Base-by-base conservation (phyloP, 2,113 vertebrate species). In the Vireo altiloquus region DNA sequence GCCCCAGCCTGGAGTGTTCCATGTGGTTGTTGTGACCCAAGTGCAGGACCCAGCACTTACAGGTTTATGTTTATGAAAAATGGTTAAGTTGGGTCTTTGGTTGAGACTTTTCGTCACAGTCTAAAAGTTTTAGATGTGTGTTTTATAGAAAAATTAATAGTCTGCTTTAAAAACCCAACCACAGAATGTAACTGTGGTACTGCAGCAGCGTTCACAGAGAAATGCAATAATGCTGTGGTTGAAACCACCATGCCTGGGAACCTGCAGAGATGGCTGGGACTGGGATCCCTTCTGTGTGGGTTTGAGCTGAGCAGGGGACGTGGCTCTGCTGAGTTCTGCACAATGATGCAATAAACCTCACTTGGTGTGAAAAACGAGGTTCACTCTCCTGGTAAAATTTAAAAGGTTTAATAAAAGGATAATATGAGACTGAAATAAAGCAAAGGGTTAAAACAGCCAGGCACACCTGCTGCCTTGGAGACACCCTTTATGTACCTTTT, bases 61-160 rank as follows among this genome's bases (percentile, higher is more conserved):
- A 39, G n/a, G 17, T 18, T 61, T 33, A 7, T 53, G 37, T 37
- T 91, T 30, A 21, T 69, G 39, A 70, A 47, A 90, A 42, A 35
- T 9, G 25, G 16, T 40, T 54, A 9, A 64, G 33, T 20, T 74
- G n/a, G n/a, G 35, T 68, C 24, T 81, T 86, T 27, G 56, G 69
- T 15, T 81, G 75, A 76, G 53, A 20, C 24, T 85, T 95, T 85
- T 76, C 0, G 0, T 65, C 54, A 37, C 21, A 39, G n/a, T 40
- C 84, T 60, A 11, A 60, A 81, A 49, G 56, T 10, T 94, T 92
- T 79, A 68, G 81, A 72, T 82, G 30, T 1, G 1, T 47, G 18
- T 80, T 94, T 97, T 85, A 65, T 46, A 82, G 70, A 47, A 69
- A 92, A 96, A 92, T 90, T 91, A 95, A 70, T 93, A 70, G 61